These are phyloP conservation scores for Mormyrus hasselquistii DNA, from an alignment of 2,797 vertebrate genomes.

Conservation along the genomic window DNA sequence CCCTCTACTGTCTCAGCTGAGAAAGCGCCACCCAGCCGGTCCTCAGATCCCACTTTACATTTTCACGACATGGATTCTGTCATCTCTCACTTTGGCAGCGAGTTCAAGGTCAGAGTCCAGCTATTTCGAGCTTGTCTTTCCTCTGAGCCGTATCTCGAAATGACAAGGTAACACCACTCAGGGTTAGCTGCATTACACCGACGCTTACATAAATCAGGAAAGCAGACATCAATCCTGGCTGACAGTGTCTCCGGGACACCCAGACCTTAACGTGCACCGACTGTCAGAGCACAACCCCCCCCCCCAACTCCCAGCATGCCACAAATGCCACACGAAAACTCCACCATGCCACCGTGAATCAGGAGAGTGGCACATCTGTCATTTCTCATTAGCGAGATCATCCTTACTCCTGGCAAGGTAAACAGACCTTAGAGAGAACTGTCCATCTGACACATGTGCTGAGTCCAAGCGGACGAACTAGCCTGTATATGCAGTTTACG, in stretches of 20 bases:
- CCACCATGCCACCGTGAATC: slow-evolving; percentile 51
- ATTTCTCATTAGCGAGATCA: slow-evolving; percentile 63
- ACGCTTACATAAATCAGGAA: slow-evolving; percentile 73
- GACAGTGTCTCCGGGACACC: slow-evolving; percentile 96
- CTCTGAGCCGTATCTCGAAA: slow-evolving; percentile 80
- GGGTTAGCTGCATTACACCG: slow-evolving; percentile 92
- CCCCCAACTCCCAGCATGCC: slow-evolving; percentile 21
- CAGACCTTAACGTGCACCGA: slow-evolving; percentile 60
- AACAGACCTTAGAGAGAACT: slow-evolving; percentile 56
- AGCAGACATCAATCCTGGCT: slow-evolving; percentile 87
- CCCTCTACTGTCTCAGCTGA: slow-evolving; percentile 69
- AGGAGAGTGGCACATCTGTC: slow-evolving; percentile 72
- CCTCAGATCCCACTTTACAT: slow-evolving; percentile 28
- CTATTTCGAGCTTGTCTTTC: slow-evolving; percentile 88
- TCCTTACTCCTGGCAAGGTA: slow-evolving; percentile 71
- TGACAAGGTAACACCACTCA: slow-evolving; percentile 90
- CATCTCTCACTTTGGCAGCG: slow-evolving; percentile 60
- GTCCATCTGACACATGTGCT: slow-evolving; percentile 42
- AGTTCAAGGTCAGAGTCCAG: slow-evolving; percentile 83
- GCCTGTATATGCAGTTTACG: not conserved
- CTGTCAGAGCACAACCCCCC: slow-evolving; percentile 51
- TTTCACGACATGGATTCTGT: slow-evolving; percentile 47
- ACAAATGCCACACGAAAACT: slow-evolving; percentile 17
- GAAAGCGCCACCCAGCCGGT: slow-evolving; percentile 40
- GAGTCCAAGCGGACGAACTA: not conserved